phyloP scores from a whole-genome alignment of 2,113 vertebrate genomes.

The Etheostoma cragini region DNA sequence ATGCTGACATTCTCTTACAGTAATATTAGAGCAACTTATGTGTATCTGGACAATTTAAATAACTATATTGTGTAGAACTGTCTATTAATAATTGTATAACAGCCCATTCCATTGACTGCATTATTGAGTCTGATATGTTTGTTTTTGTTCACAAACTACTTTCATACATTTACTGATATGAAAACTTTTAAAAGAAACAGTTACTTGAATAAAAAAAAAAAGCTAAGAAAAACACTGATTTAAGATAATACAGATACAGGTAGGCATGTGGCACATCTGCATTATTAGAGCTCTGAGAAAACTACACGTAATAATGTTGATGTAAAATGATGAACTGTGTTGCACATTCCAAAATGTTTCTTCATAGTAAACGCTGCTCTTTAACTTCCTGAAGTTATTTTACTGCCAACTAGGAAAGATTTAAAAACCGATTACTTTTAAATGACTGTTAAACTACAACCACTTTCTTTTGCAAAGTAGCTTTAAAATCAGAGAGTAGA shows the following conservation, averaged over 20 bases:
- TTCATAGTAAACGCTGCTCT: slow-evolving; percentile 3
- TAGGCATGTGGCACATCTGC: background rate
- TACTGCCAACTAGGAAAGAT: slow-evolving; percentile 1
- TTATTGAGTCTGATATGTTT: too few relatives aligned
- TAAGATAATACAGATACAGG: too few relatives aligned
- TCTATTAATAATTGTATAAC: too few relatives aligned
- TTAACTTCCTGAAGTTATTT: slow-evolving; percentile 6
- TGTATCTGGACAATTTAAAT: background rate
- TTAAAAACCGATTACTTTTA: slow-evolving; percentile 1
- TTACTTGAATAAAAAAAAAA: too few relatives aligned
- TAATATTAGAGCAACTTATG: background rate
- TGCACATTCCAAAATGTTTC: slow-evolving; percentile 15
- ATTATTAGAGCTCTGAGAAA: background rate
- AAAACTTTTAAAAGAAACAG: too few relatives aligned
- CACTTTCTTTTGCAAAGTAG: slow-evolving; percentile 2
- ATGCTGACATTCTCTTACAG: background rate
- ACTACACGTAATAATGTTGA: background rate
- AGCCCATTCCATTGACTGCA: too few relatives aligned
- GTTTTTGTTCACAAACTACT: too few relatives aligned
- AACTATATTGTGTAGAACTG: background rate
- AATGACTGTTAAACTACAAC: slow-evolving; percentile 6
- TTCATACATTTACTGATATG: too few relatives aligned
- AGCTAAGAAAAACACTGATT: too few relatives aligned
- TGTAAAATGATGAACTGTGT: slow-evolving; percentile 4
- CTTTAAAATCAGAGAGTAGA: slow-evolving; percentile 35